phyloP scores from a whole-genome alignment of 2,113 vertebrate genomes.

The Tenebrosternarchus preto region DNA sequence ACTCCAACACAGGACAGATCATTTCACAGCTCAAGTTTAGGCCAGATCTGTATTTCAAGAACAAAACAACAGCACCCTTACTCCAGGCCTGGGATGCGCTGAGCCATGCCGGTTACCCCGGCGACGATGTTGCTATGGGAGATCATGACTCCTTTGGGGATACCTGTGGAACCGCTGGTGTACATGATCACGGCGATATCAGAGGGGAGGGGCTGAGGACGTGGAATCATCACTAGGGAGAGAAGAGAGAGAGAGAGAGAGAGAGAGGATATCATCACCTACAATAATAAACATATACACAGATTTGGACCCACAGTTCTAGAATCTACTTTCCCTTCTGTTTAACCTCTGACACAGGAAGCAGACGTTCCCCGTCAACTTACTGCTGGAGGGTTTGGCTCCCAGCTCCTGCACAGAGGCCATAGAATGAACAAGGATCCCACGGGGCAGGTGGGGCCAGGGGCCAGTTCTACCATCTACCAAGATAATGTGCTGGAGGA shows the following conservation, averaged over 20 bases:
- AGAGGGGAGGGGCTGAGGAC: slow-evolving; percentile 74
- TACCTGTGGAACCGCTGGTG: slow-evolving; percentile 95
- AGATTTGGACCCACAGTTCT: too few relatives aligned
- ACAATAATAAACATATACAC: too few relatives aligned
- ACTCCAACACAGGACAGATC: too few relatives aligned
- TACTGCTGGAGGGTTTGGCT: slow-evolving; percentile 67
- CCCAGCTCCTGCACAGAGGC: slow-evolving; percentile 88
- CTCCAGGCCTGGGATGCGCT: slow-evolving; percentile 89
- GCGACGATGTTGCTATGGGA: slow-evolving; percentile 95
- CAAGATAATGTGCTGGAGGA: slow-evolving; percentile 87
- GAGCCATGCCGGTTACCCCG: slow-evolving; percentile 94
- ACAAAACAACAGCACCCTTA: slow-evolving; percentile 69
- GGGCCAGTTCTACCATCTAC: slow-evolving; percentile 84
- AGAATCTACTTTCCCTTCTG: too few relatives aligned
- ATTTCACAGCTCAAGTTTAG: too few relatives aligned
- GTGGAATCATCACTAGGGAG: slow-evolving; percentile 71
- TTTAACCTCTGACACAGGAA: too few relatives aligned
- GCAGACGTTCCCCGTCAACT: too few relatives aligned
- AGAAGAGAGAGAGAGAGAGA: neutral
- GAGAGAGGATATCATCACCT: neutral
- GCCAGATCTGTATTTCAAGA: neutral
- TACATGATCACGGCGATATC: slow-evolving; percentile 98
- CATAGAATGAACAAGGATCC: slow-evolving; percentile 89
- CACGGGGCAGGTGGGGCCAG: slow-evolving; percentile 85
- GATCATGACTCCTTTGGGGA: slow-evolving; percentile 98